phyloP scores from a whole-genome alignment of 2,113 vertebrate species.

The Cyprinus carpio region DNA sequence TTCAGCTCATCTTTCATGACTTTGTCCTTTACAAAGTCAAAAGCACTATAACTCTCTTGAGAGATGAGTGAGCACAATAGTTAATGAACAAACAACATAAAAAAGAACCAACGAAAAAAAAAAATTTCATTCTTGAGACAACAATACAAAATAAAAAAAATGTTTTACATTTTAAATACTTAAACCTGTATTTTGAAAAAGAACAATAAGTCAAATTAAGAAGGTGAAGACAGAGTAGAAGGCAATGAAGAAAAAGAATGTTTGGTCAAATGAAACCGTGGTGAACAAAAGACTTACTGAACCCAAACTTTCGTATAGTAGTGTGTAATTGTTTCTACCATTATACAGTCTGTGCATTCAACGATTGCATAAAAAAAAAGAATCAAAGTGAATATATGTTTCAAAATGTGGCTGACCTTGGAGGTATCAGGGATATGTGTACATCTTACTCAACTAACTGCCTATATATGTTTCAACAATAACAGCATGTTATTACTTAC shows the following conservation, averaged over 20 bases:
- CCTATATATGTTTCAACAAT: background rate
- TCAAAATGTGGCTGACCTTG: background rate
- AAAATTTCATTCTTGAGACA: background rate
- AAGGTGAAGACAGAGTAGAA: too few relatives aligned
- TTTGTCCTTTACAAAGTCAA: conserved; percentile 30
- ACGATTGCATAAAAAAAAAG: background rate
- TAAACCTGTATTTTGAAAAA: background rate
- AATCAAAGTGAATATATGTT: background rate
- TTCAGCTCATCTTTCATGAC: conserved; percentile 8
- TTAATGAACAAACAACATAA: conserved; percentile 12
- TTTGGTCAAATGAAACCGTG: background rate
- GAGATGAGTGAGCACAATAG: background rate
- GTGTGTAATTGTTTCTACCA: too few relatives aligned
- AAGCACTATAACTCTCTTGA: conserved; percentile 4
- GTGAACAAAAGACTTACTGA: too few relatives aligned
- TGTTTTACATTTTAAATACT: too few relatives aligned
- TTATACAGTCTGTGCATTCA: background rate
- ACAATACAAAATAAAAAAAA: too few relatives aligned
- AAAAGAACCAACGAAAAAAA: background rate
- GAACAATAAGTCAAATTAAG: too few relatives aligned
- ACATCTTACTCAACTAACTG: background rate
- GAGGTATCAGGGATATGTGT: background rate
- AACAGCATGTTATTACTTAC: background rate
- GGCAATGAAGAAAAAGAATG: background rate
- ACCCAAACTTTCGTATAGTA: too few relatives aligned